These are phyloP conservation scores for Corvus cornix DNA, from an alignment of 2,113 vertebrate genomes.

Conservation along the genomic window DNA sequence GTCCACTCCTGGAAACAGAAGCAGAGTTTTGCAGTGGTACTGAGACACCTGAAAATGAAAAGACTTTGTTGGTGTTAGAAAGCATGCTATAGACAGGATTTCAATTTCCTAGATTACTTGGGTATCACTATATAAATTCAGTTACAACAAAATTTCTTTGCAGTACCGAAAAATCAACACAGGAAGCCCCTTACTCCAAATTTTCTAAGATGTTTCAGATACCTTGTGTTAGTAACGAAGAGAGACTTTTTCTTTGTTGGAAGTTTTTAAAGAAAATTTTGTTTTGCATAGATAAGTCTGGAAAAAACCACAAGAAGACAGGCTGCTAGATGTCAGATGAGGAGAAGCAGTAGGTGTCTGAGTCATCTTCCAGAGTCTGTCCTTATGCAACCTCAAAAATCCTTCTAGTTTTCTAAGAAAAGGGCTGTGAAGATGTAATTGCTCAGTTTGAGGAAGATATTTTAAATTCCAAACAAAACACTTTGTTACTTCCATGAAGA, in stretches of 20 bases:
- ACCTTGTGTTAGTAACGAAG: neutral
- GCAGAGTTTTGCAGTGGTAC: neutral
- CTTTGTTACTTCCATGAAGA: neutral
- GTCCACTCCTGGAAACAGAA: neutral
- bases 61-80: neutral
- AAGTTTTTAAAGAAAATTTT: neutral
- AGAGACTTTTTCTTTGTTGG: neutral
- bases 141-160: neutral
- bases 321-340: neutral
- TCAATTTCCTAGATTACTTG: neutral
- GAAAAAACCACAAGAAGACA: neutral
- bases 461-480: neutral
- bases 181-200: neutral
- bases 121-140: neutral
- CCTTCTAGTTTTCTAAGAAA: neutral
- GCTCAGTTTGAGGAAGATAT: neutral
- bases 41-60: neutral
- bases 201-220: neutral
- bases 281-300: neutral
- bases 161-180: neutral
- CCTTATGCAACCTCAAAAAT: neutral
- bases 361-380: neutral
- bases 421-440: neutral
- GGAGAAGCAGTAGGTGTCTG: conserved; percentile 30
- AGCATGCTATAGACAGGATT: neutral